Evolutionary conservation across 2,113 vertebrate species (phyloP).

Genomic region (Hoplias malabaricus): DNA sequence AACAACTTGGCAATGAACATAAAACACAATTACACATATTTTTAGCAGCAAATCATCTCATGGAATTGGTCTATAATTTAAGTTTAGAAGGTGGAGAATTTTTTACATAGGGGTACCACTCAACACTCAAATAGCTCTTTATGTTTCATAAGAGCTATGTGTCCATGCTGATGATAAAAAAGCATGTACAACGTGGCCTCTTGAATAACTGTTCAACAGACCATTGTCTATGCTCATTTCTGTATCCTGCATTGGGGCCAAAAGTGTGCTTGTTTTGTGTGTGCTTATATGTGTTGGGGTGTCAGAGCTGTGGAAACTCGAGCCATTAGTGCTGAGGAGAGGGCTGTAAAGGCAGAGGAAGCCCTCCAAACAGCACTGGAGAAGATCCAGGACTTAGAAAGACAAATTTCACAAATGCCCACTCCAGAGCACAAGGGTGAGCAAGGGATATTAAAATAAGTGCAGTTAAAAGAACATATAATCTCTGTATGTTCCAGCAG

Average conservation of each 20-base stretch:
- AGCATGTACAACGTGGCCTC: too few relatives aligned
- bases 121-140: too few relatives aligned
- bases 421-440: conserved; percentile 45
- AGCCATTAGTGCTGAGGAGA: conserved; percentile 73
- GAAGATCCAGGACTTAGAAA: conserved; percentile 78
- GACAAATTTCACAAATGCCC: conserved; percentile 54
- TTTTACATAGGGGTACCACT: too few relatives aligned
- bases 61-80: too few relatives aligned
- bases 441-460: background rate
- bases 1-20: too few relatives aligned
- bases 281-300: conserved; percentile 41
- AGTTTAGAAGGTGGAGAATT: too few relatives aligned
- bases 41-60: too few relatives aligned
- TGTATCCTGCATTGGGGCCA: background rate
- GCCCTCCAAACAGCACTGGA: conserved; percentile 75
- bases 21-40: too few relatives aligned
- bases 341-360: conserved; percentile 75
- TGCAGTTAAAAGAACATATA: background rate
- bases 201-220: too few relatives aligned
- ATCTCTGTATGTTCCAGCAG: background rate
- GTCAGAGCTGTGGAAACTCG: conserved; percentile 66
- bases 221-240: background rate
- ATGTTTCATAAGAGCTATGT: too few relatives aligned
- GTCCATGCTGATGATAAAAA: too few relatives aligned
- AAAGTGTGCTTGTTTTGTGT: background rate